These are phyloP conservation scores for Dasypolia templi DNA, from an alignment of 2,888 invertebrate species.

Conservation along the genomic window DNA sequence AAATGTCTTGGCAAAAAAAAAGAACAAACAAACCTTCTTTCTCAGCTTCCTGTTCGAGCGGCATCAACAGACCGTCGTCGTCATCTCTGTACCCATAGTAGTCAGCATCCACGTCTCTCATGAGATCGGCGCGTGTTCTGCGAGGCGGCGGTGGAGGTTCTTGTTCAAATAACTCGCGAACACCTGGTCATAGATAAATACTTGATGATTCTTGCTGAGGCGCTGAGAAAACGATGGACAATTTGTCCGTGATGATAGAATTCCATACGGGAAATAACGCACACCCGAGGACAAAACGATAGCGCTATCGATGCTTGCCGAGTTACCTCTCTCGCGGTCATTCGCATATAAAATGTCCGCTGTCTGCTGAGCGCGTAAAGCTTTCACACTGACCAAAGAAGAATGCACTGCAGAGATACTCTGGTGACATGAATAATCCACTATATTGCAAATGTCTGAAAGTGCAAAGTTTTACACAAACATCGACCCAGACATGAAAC, in stretches of 20 bases:
- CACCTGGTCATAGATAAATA: conserved; percentile 90
- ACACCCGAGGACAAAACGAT: no score
- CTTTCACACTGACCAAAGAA: not conserved
- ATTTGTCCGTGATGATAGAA: no score
- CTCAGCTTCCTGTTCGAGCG: conserved; percentile 96
- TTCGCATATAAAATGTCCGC: no score
- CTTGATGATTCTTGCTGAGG: not conserved
- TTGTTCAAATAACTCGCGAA: conserved; percentile 99
- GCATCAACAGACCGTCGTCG: conserved; percentile 98
- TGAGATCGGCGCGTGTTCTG: conserved; percentile 98
- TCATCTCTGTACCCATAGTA: conserved; percentile 99
- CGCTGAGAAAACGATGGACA: no score
- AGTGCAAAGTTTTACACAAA: not conserved
- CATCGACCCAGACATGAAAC: not conserved
- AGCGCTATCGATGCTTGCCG: no score
- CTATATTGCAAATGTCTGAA: not conserved
- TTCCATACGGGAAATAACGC: no score
- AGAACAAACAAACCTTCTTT: conserved; percentile 89
- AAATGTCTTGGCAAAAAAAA: not conserved
- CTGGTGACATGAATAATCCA: not conserved
- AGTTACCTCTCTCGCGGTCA: no score
- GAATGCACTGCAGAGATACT: not conserved
- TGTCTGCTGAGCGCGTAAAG: no score
- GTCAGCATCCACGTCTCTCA: conserved; percentile 99
- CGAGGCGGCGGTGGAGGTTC: conserved; percentile 97